phyloP scores from a whole-genome alignment of 1,140 invertebrate species.

The Pseudomyrmex gracilis region DNA sequence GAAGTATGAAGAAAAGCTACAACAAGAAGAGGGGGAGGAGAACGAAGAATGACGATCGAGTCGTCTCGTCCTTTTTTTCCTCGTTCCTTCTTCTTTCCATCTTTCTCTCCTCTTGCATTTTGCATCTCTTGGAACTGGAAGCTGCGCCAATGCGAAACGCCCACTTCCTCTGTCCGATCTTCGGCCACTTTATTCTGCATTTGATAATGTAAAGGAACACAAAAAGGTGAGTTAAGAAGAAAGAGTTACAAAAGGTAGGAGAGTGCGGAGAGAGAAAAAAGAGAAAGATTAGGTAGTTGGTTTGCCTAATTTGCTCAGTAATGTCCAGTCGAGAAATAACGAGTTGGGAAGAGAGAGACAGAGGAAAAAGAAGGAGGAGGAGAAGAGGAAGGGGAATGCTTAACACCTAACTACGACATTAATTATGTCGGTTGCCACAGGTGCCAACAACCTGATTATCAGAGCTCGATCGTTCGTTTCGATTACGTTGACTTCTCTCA shows the following conservation, averaged over 20 bases:
- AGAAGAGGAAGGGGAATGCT: conserved; percentile 15
- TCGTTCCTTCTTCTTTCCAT: neutral
- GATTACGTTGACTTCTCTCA: conserved; percentile 67
- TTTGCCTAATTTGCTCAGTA: conserved; percentile 70
- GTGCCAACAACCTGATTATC: conserved; percentile 85
- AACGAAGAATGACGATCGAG: conserved; percentile 29
- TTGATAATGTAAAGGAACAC: neutral
- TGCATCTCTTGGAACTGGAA: neutral
- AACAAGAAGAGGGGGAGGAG: neutral
- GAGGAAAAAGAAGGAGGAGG: neutral
- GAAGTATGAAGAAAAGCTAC: conserved; percentile 5
- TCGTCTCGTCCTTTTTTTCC: conserved; percentile 15
- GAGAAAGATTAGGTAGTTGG: conserved; percentile 18
- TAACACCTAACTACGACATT: conserved; percentile 78
- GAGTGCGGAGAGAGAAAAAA: neutral
- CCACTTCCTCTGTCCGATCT: conserved; percentile 63
- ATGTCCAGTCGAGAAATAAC: conserved; percentile 69
- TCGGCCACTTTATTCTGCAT: conserved; percentile 38
- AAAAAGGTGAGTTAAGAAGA: conserved; percentile 7
- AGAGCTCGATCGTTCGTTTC: conserved; percentile 78
- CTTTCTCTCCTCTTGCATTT: neutral
- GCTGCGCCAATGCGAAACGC: conserved; percentile 58
- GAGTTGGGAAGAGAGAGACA: conserved; percentile 50
- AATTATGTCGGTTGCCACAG: conserved; percentile 83
- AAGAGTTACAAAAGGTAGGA: neutral